Evolutionary conservation across 1,140 invertebrate species (phyloP), one percentile per base, ranked within the genome.

Genomic region (Musca vetustissima): DNA sequence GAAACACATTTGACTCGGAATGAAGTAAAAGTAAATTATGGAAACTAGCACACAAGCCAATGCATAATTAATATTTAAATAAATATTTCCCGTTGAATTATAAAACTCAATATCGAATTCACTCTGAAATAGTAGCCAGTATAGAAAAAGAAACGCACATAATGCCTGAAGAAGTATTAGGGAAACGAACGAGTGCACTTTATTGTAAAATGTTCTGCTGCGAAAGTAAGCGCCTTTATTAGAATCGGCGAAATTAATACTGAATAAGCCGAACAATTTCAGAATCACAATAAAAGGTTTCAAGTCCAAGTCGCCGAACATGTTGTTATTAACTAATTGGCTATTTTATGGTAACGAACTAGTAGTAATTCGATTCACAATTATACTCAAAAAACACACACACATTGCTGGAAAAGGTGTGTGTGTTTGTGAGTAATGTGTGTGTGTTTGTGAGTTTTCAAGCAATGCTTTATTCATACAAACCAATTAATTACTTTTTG

Each of bases 1-100:
- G 1, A 73, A 32, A 2, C 69, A 50, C 1, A 36, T 22, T 8
- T 73, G 76, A 21, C 67, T 59, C 15, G 69, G 13, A 48, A 66
- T 75, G 2, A 75, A 75, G 21, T 64, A 72, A 1, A 76, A 4
- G 25, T 78, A 71, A 2, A 76, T 24, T 1, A 73, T 15, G 1
- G 73, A 66, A 22, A 78, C 53, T n/a, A 43, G n/a, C 6, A 76
- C 8, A 52, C 76, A 78, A 50, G 66, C 24, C 15, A 69, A n/a
- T 3, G 50, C 70, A 17, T 69, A 73, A n/a, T 64, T 67, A 14
- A 72, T 24, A n/a, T 69, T 0, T 3, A 73, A 67, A 64, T 74
- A 73, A 1, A 68, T 70, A 50, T 75, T 76, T 1, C 74, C 75
- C 14, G 75, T 74, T 4, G 47, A 24, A 15, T 43, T 64, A 17